Percentiles rank a stretch among this genome's conserved stretches.
Conservation (phyloP, 35 echinoderm and acorn worm species). For the Apostichopus parvimensis region DNA sequence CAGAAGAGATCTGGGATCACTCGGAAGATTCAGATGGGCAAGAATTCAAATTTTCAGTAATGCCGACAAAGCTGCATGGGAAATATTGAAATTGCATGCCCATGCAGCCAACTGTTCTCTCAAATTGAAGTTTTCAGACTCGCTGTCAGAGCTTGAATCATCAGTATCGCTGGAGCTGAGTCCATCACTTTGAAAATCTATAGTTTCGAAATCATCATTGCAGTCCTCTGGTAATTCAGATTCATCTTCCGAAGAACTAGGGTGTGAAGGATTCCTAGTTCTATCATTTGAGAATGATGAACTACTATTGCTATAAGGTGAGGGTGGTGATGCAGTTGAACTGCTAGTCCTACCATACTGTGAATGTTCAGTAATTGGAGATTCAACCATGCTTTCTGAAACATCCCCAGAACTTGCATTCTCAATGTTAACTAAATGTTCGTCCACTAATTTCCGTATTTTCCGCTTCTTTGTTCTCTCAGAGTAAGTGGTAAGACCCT, state of each 20-base stretch:
- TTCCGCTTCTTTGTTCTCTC: constrained; percentile 28
- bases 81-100: not conserved
- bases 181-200: not conserved
- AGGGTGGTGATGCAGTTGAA: too few relatives aligned
- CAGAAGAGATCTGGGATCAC: constrained; percentile 47
- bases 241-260: too few relatives aligned
- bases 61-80: constrained; percentile 1
- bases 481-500: constrained; percentile 11
- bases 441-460: constrained; percentile 23
- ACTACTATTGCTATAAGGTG: too few relatives aligned
- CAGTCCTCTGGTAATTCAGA: too few relatives aligned
- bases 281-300: too few relatives aligned
- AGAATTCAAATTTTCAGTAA: not conserved
- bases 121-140: not conserved
- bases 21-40: constrained; percentile 6
- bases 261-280: too few relatives aligned
- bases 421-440: constrained; percentile 17
- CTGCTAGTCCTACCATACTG: too few relatives aligned
- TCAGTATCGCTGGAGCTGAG: too few relatives aligned
- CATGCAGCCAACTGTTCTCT: not conserved
- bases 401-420: constrained; percentile 10
- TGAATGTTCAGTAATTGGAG: too few relatives aligned
- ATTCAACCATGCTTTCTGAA: not conserved
- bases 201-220: not conserved
- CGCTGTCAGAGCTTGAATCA: not conserved